These are phyloP conservation scores for Tinea semifulvella DNA, from an alignment of 2,888 invertebrate genomes.

Conservation along the genomic window DNA sequence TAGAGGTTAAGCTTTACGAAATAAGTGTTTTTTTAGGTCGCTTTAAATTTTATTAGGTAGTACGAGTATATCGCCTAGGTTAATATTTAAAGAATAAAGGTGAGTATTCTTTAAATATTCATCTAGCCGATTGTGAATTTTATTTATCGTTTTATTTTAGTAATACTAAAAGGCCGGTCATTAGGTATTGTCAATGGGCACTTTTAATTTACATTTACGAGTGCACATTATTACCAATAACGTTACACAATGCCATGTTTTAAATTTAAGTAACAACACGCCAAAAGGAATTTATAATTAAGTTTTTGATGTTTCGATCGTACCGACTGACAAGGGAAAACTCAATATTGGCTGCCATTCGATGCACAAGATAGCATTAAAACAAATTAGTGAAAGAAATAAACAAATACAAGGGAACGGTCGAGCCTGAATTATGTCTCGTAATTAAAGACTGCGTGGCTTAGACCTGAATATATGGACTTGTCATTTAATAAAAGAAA, in stretches of 20 bases:
- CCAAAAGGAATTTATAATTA: constrained; percentile 13
- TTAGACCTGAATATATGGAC: constrained; percentile 9
- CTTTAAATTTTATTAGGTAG: too few relatives aligned
- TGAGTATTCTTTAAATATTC: too few relatives aligned
- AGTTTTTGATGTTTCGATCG: constrained; percentile 13
- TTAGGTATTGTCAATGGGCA: too few relatives aligned
- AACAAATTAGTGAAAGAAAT: constrained; percentile 44
- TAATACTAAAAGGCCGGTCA: too few relatives aligned
- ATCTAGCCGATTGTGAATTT: too few relatives aligned
- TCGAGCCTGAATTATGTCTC: constrained; percentile 41
- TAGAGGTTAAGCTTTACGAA: too few relatives aligned
- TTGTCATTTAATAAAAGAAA: too few relatives aligned
- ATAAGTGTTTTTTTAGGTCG: too few relatives aligned
- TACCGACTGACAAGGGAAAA: constrained; percentile 5
- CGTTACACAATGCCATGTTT: background rate
- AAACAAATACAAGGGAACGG: constrained; percentile 33
- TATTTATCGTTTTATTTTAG: too few relatives aligned
- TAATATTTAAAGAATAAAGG: too few relatives aligned
- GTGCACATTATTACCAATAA: background rate
- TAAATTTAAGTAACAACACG: background rate
- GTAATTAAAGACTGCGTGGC: constrained; percentile 52
- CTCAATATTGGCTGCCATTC: constrained; percentile 18
- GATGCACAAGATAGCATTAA: constrained; percentile 42
- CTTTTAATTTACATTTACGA: background rate
- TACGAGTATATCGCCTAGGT: too few relatives aligned